Base-by-base conservation (phyloP, 2,113 vertebrate species). In the Callocephalon fimbriatum region DNA sequence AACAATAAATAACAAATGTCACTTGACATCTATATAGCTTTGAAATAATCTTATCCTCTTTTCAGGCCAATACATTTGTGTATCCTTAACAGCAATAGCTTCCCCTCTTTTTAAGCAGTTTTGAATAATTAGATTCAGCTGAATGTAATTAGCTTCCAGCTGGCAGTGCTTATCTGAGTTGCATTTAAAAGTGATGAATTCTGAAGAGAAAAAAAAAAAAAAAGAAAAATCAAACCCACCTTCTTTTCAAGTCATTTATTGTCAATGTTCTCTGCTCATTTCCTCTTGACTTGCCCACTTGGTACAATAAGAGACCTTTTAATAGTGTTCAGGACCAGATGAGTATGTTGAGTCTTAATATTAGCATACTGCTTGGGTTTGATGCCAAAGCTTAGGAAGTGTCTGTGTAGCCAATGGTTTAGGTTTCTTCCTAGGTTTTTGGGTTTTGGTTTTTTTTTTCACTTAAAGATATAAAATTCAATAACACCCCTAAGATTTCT, bases 121-220 rank as follows among this genome's bases (percentile, higher is more conserved):
- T 86, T 73, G 26, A 93, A 84, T 83, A 96, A 92, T 88, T 76
- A 92, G 25, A 22, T 87, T 88, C 84, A 96, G 78, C 77, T 94
- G 92, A 95, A 92, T 29, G 32, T 59, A 93, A 94, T 94, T 95
- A 88, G 67, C 58, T 78, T 85, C 92, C 87, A 95, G 91, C 86
- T 96, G 93, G 76, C 32, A 92, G 17, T 68, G 20, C 27, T 93
- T 92, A 42, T 59, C 74, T 71, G 62, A 70, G 37, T 80, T 68
- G 22, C 15, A 72, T 2, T 83, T 78, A 95, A 83, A 71, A 88
- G 53, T 42, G 25, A 40, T 45, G 13, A 93, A 79, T 76, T 89
- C 23, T 23, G 21, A 27, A 21, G 10, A 10, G 3, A 1, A 32
- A 56, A 59, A 62, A 35, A 7, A 38, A 38, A 13, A 14, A 25